Conservation (phyloP, 2,888 invertebrate species). For the Malthinus seriepunctatus region DNA sequence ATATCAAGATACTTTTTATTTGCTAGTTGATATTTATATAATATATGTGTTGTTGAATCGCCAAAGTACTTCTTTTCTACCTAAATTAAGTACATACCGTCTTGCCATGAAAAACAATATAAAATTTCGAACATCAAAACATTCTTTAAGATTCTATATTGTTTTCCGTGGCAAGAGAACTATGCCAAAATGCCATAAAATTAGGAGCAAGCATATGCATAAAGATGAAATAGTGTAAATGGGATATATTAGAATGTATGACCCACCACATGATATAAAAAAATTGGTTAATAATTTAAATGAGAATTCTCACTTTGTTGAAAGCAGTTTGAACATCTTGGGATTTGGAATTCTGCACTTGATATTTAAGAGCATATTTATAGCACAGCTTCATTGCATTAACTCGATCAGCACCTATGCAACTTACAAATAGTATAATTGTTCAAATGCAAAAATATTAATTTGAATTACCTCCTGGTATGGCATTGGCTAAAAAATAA, state of each 20-base stretch:
- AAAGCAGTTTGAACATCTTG: slow-evolving; percentile 36
- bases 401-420: slow-evolving; percentile 57
- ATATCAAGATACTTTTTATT: slow-evolving; percentile 53
- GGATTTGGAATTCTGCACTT: slow-evolving; percentile 31
- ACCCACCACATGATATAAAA: too few relatives aligned
- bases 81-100: slow-evolving; percentile 41
- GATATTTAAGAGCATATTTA: slow-evolving; percentile 53
- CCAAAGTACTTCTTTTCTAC: slow-evolving; percentile 56
- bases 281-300: too few relatives aligned
- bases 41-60: slow-evolving; percentile 55
- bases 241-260: too few relatives aligned
- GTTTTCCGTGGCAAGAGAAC: too few relatives aligned
- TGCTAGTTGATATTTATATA: slow-evolving; percentile 54
- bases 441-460: not conserved
- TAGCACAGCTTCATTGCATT: slow-evolving; percentile 56
- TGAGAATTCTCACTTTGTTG: too few relatives aligned
- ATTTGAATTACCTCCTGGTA: slow-evolving; percentile 43
- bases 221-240: too few relatives aligned
- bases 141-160: too few relatives aligned
- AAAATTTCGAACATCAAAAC: not conserved
- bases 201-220: too few relatives aligned
- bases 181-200: too few relatives aligned
- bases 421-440: not conserved
- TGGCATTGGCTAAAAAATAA: slow-evolving; percentile 44
- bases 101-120: not conserved